Percentiles rank a stretch among this genome's conserved stretches.
These are phyloP conservation scores for Smithornis capensis DNA, from an alignment of 2,113 vertebrate genomes.

Conservation along the genomic window DNA sequence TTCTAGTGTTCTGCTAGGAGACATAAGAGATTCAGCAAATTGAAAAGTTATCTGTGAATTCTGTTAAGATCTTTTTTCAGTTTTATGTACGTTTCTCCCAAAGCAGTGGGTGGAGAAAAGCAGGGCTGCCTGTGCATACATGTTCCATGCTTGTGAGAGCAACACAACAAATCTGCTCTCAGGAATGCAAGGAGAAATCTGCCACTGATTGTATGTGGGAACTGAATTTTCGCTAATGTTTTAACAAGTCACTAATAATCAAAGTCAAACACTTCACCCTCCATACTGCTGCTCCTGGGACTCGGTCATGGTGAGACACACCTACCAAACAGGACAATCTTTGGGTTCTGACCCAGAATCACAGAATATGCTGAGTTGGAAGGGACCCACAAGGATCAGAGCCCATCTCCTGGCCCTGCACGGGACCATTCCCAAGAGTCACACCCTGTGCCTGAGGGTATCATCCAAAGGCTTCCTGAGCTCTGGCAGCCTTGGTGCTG, in stretches of 20 bases:
- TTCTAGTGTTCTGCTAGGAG: background rate
- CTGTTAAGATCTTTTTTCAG: background rate
- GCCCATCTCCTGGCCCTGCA: background rate
- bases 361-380: background rate
- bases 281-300: background rate
- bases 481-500: background rate
- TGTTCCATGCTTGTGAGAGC: background rate
- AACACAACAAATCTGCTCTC: slow-evolving; percentile 2
- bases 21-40: background rate
- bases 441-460: background rate
- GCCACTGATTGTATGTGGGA: background rate
- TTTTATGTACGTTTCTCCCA: background rate
- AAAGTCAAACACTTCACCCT: background rate
- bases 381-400: background rate
- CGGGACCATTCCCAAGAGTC: background rate
- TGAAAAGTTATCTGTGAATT: slow-evolving; percentile 10
- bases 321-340: background rate
- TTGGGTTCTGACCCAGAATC: background rate
- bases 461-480: background rate
- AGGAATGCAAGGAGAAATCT: slow-evolving; percentile 7
- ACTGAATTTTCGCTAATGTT: background rate
- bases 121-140: background rate
- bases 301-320: background rate
- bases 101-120: background rate
- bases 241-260: background rate